A percentile compares a stretch with the other conserved stretches of the same genome.
Evolutionary conservation across 37 sponge, comb jelly and placozoan genomes (phyloP).

Genomic region (Ephydatia muelleri): DNA sequence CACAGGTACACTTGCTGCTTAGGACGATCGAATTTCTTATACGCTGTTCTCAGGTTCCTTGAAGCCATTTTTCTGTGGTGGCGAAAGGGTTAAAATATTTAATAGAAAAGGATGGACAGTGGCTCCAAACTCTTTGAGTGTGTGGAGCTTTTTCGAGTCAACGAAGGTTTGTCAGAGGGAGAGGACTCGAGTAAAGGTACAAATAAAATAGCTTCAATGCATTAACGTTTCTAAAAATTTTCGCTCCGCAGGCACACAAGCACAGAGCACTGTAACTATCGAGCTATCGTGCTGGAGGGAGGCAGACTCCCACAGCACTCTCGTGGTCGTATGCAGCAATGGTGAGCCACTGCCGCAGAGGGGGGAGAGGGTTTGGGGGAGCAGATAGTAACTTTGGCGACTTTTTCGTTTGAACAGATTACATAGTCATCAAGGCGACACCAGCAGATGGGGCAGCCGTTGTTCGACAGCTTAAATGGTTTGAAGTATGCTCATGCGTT

Average conservation of each 20-base stretch:
- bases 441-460: constrained; percentile 10
- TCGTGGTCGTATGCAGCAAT: constrained; percentile 71
- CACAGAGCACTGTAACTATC: constrained; percentile 26
- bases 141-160: constrained; percentile 54
- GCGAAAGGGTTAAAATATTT: neutral
- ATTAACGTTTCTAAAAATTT: neutral
- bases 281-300: constrained; percentile 61
- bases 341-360: constrained; percentile 24
- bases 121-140: constrained; percentile 39
- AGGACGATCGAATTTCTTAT: neutral
- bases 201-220: neutral
- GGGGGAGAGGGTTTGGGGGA: neutral
- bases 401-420: constrained; percentile 10
- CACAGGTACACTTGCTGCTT: constrained; percentile 52
- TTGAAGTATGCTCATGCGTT: constrained; percentile 45
- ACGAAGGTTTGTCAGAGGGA: constrained; percentile 41
- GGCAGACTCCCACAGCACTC: constrained; percentile 16
- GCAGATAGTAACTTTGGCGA: neutral
- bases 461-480: constrained; percentile 80
- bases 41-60: neutral
- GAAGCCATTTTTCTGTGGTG: neutral
- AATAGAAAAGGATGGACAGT: neutral
- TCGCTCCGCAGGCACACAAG: neutral
- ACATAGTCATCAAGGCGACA: constrained; percentile 33
- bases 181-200: constrained; percentile 15